phyloP scores from a whole-genome alignment of 2,113 vertebrate genomes.

The Chitala chitala region DNA sequence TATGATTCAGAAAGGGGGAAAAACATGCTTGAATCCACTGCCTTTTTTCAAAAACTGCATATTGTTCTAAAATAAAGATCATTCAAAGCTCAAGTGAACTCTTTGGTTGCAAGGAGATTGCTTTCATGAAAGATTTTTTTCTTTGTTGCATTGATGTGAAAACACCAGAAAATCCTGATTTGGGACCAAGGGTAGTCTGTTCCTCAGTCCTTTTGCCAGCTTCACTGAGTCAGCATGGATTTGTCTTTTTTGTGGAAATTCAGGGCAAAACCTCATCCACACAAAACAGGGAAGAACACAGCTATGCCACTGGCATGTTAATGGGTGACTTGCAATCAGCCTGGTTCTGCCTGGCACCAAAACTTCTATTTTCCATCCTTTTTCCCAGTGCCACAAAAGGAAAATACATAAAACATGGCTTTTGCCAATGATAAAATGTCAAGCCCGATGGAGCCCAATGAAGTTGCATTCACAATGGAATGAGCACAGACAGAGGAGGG shows the following conservation, averaged over 20 bases:
- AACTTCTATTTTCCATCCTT: background rate
- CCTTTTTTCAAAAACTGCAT: background rate
- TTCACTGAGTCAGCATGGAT: conserved; percentile 12
- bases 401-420: background rate
- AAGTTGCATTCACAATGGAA: background rate
- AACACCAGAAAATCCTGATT: conserved; percentile 17
- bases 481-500: background rate
- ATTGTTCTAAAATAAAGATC: conserved; percentile 1
- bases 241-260: background rate
- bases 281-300: background rate
- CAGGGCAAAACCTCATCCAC: conserved; percentile 3
- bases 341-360: background rate
- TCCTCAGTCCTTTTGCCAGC: background rate
- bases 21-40: background rate
- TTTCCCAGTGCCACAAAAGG: conserved; percentile 1
- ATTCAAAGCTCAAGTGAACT: conserved; percentile 12
- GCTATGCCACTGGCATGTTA: background rate
- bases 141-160: background rate
- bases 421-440: background rate
- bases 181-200: background rate
- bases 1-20: background rate
- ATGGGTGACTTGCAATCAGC: background rate
- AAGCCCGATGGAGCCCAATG: background rate
- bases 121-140: conserved; percentile 16
- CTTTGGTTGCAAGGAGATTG: background rate